A percentile compares a stretch with the other conserved stretches of the same genome.
Conservation (phyloP, 2,888 invertebrate genomes). For the Caenorhabditis wallacei region DNA sequence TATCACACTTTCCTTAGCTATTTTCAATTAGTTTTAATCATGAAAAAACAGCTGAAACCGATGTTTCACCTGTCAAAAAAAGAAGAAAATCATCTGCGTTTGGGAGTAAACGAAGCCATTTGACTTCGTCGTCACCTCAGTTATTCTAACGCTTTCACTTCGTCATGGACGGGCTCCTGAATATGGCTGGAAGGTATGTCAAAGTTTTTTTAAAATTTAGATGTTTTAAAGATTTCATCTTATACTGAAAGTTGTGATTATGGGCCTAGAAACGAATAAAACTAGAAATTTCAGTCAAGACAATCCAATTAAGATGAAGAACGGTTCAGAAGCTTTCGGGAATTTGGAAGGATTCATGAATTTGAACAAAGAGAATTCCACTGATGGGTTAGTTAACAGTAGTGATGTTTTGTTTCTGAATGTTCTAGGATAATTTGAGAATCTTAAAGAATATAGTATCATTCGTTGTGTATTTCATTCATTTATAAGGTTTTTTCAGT, state of each 20-base stretch:
- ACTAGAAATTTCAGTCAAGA: not conserved
- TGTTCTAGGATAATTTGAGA: too few relatives aligned
- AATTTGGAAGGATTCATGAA: not conserved
- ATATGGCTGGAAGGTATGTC: not conserved
- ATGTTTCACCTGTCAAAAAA: slow-evolving; percentile 26
- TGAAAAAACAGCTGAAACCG: slow-evolving; percentile 32
- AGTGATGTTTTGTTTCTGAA: too few relatives aligned
- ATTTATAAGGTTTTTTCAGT: too few relatives aligned
- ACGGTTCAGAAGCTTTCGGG: not conserved
- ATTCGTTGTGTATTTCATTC: too few relatives aligned
- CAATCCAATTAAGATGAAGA: not conserved
- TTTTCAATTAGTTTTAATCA: slow-evolving; percentile 35
- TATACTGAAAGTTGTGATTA: too few relatives aligned
- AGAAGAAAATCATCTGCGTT: slow-evolving; percentile 17
- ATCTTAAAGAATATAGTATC: too few relatives aligned
- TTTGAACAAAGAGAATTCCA: not conserved
- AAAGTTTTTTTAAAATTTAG: too few relatives aligned
- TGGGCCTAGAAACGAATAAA: too few relatives aligned
- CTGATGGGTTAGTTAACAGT: not conserved
- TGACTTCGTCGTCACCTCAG: slow-evolving; percentile 27
- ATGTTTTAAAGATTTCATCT: not conserved
- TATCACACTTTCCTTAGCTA: slow-evolving; percentile 4
- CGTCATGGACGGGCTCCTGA: slow-evolving; percentile 11
- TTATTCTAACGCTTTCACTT: slow-evolving; percentile 4
- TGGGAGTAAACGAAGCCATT: not conserved